Conservation (phyloP, 2,797 vertebrate species). For the Gymnothorax reevesii region DNA sequence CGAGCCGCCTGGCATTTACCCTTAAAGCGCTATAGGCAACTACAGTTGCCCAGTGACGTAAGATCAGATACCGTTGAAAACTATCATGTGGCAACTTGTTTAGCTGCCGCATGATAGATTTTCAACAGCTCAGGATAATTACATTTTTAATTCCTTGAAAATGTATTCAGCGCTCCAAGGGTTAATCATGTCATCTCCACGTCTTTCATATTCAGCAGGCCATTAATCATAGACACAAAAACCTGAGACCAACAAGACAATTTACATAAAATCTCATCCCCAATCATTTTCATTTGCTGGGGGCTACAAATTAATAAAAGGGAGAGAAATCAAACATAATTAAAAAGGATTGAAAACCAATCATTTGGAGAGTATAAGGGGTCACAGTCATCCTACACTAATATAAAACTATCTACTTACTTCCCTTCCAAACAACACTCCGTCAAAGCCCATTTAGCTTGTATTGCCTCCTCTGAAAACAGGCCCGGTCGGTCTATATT, state of each 20-base stretch:
- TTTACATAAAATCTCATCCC: slow-evolving; percentile 32
- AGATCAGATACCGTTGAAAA: no score
- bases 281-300: slow-evolving; percentile 25
- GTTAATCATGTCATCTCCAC: slow-evolving; percentile 28
- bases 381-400: neutral
- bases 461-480: slow-evolving; percentile 27
- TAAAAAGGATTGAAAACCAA: neutral
- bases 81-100: no score
- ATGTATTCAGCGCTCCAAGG: no score
- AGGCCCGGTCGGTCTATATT: slow-evolving; percentile 30
- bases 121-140: no score
- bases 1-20: no score
- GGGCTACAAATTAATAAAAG: slow-evolving; percentile 9
- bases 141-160: no score
- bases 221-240: slow-evolving; percentile 37
- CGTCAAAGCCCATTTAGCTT: slow-evolving; percentile 19
- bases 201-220: slow-evolving; percentile 16
- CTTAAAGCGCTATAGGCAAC: no score
- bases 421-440: neutral
- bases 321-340: slow-evolving; percentile 35
- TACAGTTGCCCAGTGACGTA: no score
- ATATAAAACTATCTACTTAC: neutral
- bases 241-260: slow-evolving; percentile 16
- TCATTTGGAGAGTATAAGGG: neutral
- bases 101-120: no score